Evolutionary conservation across 2,797 vertebrate genomes (phyloP).

Genomic region (Cossypha niveicapilla): DNA sequence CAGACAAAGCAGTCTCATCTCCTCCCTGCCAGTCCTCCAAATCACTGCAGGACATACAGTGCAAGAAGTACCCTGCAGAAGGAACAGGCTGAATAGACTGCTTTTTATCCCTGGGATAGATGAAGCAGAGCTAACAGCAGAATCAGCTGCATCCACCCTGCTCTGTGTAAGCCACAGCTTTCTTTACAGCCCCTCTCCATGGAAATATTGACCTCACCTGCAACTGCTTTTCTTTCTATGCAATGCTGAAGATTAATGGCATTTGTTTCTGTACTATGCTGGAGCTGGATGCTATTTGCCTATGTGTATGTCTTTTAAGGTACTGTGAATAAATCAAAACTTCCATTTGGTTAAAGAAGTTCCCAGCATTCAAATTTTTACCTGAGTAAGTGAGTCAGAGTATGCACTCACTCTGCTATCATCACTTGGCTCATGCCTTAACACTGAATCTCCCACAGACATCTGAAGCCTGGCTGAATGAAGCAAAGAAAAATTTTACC

Average conservation of each 20-base stretch:
- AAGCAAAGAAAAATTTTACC: constrained; percentile 66
- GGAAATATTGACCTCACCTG: neutral
- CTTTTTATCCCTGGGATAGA: neutral
- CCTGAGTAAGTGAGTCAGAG: neutral
- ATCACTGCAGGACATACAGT: neutral
- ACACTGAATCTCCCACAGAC: neutral
- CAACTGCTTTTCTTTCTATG: neutral
- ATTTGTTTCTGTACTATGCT: neutral
- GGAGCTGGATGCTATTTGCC: neutral
- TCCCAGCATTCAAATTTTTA: neutral
- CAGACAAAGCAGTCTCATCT: neutral
- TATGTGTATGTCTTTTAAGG: neutral
- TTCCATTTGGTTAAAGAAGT: neutral
- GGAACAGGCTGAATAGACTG: neutral
- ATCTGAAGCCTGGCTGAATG: neutral
- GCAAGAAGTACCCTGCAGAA: neutral
- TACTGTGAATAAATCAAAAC: neutral
- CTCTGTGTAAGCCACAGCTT: neutral
- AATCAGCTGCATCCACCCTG: neutral
- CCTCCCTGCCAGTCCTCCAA: neutral
- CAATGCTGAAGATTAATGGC: neutral
- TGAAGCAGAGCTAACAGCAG: neutral
- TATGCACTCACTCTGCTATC: neutral
- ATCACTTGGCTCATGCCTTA: neutral
- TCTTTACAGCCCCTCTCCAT: neutral